Conservation (phyloP, 2,888 invertebrate genomes). For the Trachelus iudaicus region DNA sequence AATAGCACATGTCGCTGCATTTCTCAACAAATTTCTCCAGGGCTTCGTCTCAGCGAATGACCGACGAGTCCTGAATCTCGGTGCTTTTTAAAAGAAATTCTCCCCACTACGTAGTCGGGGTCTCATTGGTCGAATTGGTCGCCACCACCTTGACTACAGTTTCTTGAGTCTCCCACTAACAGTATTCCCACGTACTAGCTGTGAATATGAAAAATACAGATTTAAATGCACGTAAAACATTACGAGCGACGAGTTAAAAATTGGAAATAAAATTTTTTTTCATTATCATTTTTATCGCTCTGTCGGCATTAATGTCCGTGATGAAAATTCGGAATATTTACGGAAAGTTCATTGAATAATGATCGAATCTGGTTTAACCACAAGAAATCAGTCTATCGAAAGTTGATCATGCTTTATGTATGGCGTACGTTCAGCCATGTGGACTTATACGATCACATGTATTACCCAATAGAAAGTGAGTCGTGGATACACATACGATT, state of each 20-base stretch:
- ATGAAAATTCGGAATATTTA: neutral
- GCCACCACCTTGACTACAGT: neutral
- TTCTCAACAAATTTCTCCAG: neutral
- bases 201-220: neutral
- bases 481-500: neutral
- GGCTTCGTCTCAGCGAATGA: neutral
- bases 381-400: slow-evolving; percentile 41
- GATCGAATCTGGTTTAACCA: slow-evolving; percentile 2
- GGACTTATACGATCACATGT: slow-evolving; percentile 41
- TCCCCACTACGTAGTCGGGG: neutral
- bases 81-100: slow-evolving; percentile 4
- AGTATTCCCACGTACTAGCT: neutral
- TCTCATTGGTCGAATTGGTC: neutral
- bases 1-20: neutral
- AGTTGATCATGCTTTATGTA: slow-evolving; percentile 53
- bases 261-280: neutral
- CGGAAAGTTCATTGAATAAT: neutral
- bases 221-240: neutral
- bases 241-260: neutral
- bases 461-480: slow-evolving; percentile 51
- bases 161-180: neutral
- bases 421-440: slow-evolving; percentile 29
- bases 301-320: neutral
- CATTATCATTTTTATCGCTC: neutral
- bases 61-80: neutral